Base-by-base conservation (phyloP, 1,140 invertebrate species). In the Leptonema lineaticorne region DNA sequence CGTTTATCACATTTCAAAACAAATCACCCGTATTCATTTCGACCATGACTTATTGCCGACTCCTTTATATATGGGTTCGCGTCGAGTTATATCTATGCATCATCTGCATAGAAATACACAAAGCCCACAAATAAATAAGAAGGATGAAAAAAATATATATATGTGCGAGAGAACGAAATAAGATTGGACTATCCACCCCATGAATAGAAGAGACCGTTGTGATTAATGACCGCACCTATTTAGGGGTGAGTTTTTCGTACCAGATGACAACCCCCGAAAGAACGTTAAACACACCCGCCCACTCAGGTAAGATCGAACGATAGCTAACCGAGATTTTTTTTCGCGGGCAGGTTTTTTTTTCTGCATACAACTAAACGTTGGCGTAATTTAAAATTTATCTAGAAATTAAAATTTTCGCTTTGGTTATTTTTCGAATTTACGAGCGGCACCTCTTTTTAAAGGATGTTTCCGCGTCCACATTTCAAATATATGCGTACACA, bases 21-120 rank as follows among this genome's bases (percentile, higher is more conserved):
- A 81, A 83, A 83, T 83, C 80, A 77, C 77, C 80, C 80, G 81
- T 82, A 83, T 82, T 82, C 81, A 82, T 83, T 82, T 82, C 78
- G 45, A 14, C 26, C 22, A 67, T 72, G 70, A 72, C 70, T 69
- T 72, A 72, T 72, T 57, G 59, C 48, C 58, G 18, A 50, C 16
- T n/a, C 33, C 30, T 20, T 46, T 48, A 71, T 71, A 69, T 71
- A 71, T 67, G 37, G 56, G 58, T n/a, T 20, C 46, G n/a, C 27
- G 64, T 33, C 37, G 64, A 66, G 50, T 57, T 66, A 66, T 41
- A 29, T 41, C 41, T 18, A 50, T 68, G 63, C 70, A 65, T 71
- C 70, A 68, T 68, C 66, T 67, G 67, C 67, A 71, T 71, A 69
- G 63, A 59, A 59, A 63, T 64, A 64, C 16, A 33, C 18, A 16